Conservation (phyloP, 2,888 invertebrate genomes). For the Mythimna vitellina region DNA sequence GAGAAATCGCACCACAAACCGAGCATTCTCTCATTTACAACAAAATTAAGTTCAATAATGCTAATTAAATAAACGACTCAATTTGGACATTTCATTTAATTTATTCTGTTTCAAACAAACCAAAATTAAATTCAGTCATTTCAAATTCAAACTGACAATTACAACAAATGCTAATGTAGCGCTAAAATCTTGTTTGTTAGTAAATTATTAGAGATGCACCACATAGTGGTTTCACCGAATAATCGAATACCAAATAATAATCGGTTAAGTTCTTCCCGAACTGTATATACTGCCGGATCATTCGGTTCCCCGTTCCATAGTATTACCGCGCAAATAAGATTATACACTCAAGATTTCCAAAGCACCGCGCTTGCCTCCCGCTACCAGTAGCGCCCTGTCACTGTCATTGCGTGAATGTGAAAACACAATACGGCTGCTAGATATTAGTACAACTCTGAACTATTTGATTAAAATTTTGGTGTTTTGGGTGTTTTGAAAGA, state of each 20-base stretch:
- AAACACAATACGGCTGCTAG: no score
- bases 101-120: conserved; percentile 24
- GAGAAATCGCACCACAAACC: conserved; percentile 1
- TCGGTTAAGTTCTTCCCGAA: background rate
- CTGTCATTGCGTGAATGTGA: no score
- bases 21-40: background rate
- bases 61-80: conserved; percentile 14
- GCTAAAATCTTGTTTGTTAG: conserved; percentile 26
- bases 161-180: conserved; percentile 15
- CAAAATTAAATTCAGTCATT: conserved; percentile 26
- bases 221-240: no score
- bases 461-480: no score
- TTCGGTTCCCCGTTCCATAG: background rate
- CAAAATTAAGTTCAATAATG: background rate
- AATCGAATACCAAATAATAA: background rate
- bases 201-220: conserved; percentile 12
- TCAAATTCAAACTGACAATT: background rate
- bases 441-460: no score
- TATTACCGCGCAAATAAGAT: background rate
- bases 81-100: conserved; percentile 4
- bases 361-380: no score
- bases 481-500: no score
- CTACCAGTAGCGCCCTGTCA: no score
- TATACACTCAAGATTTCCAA: background rate
- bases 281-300: background rate